Evolutionary conservation across 1,140 invertebrate genomes (phyloP), one percentile per base, ranked within the genome.

Genomic region (Drosophila pandora): DNA sequence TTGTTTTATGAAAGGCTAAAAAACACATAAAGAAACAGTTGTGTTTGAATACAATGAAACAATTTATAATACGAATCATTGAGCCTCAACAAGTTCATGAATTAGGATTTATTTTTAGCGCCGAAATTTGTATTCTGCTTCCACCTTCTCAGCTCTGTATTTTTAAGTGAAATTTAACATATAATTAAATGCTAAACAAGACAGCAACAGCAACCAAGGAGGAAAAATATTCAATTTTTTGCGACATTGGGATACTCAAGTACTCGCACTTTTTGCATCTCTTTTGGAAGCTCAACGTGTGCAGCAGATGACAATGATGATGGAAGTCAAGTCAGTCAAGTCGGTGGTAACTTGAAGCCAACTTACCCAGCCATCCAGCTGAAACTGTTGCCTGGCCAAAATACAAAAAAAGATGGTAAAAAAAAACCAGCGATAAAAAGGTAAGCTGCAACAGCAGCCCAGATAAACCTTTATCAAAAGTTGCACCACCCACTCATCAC

Each of bases 261-360:
- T 61, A 41, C 53, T 52, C 48, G 34, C 34, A 37, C 34, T 45
- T 58, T 49, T 64, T 25, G 39, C 37, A 55, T 62, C 39, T 10
- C 25, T 41, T 65, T 54, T 30, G 48, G 28, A 2, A n/a, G 30
- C 47, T 39, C 22, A 28, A 49, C 25, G n/a, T 25, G 45, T 3
- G 9, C 13, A 25, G 23, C 30, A 47, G 34, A 70, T 28, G 49
- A 47, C 41, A 48, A 70, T 60, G 75, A 67, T 79, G 71, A 79
- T 68, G 76, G 76, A 84, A 79, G 80, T 70, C 74, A 70, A 74
- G 79, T 54, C 64, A 76, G 39, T 77, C 68, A 78, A 71, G 52
- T 23, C 34, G 34, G 56, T 60, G 53, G 72, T 65, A 84, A 84
- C 77, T 76, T 80, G 73, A 85, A 68, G 77, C 73, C 67, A 82